Percentiles rank a stretch among this genome's conserved stretches.
These are phyloP conservation scores for Argynnis bischoffii DNA, from an alignment of 2,888 invertebrate genomes.

Conservation along the genomic window DNA sequence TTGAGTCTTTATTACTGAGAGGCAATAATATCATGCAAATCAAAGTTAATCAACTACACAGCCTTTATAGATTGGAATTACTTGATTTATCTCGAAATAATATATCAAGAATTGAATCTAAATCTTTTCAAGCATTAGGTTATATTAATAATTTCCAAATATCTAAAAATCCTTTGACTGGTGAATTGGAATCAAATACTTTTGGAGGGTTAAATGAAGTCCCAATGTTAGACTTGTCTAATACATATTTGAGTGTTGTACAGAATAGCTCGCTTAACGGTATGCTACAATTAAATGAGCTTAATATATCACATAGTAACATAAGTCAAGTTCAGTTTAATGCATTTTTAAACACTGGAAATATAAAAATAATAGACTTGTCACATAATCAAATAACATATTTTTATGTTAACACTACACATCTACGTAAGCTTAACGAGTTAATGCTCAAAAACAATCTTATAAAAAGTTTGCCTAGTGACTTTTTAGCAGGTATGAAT, in stretches of 20 bases:
- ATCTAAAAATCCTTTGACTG: slow-evolving; percentile 57
- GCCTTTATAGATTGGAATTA: slow-evolving; percentile 49
- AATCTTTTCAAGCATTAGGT: slow-evolving; percentile 52
- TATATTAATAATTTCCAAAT: slow-evolving; percentile 57
- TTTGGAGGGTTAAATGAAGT: slow-evolving; percentile 58
- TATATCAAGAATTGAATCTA: slow-evolving; percentile 51
- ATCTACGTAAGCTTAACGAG: slow-evolving; percentile 48
- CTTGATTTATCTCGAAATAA: slow-evolving; percentile 64
- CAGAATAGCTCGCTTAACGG: slow-evolving; percentile 59
- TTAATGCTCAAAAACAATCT: slow-evolving; percentile 58
- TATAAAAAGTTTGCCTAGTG: slow-evolving; percentile 47
- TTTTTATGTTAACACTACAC: slow-evolving; percentile 57
- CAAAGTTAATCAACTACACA: slow-evolving; percentile 48
- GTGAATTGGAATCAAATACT: slow-evolving; percentile 50
- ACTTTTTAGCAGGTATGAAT: slow-evolving; percentile 46
- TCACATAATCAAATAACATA: slow-evolving; percentile 55
- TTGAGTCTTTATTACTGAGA: slow-evolving; percentile 49
- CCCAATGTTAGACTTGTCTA: slow-evolving; percentile 60
- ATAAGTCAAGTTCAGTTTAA: slow-evolving; percentile 56
- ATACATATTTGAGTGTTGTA: slow-evolving; percentile 49
- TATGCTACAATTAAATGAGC: slow-evolving; percentile 53
- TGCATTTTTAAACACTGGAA: slow-evolving; percentile 52
- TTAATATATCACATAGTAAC: slow-evolving; percentile 60
- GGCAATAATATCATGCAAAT: slow-evolving; percentile 56
- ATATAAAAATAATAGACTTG: slow-evolving; percentile 58